phyloP scores from a whole-genome alignment of 2,888 invertebrate genomes.

The Lordiphosa andalusiaca region DNA sequence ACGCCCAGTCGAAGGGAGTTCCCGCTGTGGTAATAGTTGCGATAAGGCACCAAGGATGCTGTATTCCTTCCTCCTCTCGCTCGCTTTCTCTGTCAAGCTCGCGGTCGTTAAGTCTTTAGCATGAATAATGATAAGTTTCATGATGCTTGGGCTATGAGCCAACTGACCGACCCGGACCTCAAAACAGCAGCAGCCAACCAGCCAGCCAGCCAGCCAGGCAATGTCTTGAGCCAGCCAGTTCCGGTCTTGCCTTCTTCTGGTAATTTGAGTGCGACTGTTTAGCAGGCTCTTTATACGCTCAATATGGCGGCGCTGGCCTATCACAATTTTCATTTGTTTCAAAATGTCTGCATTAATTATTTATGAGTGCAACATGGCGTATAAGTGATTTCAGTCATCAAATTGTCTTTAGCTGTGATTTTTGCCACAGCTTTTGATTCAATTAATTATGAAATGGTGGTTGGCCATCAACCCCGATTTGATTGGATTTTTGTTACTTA shows the following conservation, averaged over 20 bases:
- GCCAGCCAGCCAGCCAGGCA: conserved; percentile 38
- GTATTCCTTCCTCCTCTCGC: conserved; percentile 6
- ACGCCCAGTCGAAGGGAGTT: conserved; percentile 11
- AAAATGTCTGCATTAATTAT: conserved; percentile 63
- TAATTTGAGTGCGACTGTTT: conserved; percentile 54
- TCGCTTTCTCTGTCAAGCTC: conserved; percentile 21
- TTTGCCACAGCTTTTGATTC: conserved; percentile 49
- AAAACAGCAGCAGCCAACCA: conserved; percentile 1
- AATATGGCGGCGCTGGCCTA: conserved; percentile 49
- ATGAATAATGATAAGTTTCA: conserved; percentile 72
- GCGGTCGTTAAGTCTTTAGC: conserved; percentile 75
- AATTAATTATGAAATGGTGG: conserved; percentile 28
- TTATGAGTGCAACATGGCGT: conserved; percentile 63
- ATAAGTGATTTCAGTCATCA: conserved; percentile 57
- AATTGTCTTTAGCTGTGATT: conserved; percentile 32
- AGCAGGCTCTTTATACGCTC: conserved; percentile 61
- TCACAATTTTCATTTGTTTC: conserved; percentile 52
- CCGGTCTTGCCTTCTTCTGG: conserved; percentile 27
- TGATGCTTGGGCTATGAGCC: conserved; percentile 19
- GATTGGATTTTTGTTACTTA: no score
- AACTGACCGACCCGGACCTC: conserved; percentile 12
- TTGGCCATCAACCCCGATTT: no score
- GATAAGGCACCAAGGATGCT: conserved; percentile 49
- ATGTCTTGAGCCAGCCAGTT: conserved; percentile 45
- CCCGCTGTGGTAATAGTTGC: conserved; percentile 57